Base-by-base conservation (phyloP, 37 sponge, comb jelly and placozoan species). In the Diacarnus erythraeanus region DNA sequence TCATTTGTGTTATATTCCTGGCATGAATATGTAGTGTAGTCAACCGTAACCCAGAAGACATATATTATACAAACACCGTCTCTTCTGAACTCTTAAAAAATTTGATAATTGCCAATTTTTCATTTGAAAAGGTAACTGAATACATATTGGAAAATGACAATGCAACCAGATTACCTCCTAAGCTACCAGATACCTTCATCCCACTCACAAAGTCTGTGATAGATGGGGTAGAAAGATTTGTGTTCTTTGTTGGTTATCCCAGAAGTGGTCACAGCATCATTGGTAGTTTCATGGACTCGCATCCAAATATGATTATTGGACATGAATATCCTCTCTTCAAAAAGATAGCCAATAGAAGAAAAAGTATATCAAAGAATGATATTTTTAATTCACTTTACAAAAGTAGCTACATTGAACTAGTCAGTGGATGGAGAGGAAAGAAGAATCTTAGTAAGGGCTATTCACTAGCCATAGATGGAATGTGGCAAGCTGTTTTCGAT, bases 191-290 rank as follows among this genome's bases (percentile, higher is more conserved):
- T 47, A 47, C 10, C 6, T 47, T 47, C 51, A 47, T 47, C 12
- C 51, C 51, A 15, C 51, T 47, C 31, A 63, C 69, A 69, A 10
- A 59, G 36, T 26, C 37, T 20, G 71, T 36, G 2, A 83, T 75
- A 31, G 36, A 87, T 30, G 25, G 42, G 25, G 72, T 87, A 20
- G 44, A 87, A 31, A 68, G 29, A 2, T 87, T 87, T 31, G 42
- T 87, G 0, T 67, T 87, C 47, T 87, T 87, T 76, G 33, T 87
- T 69, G 88, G 88, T 0, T 76, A 81, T 30, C 75, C 77, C 23
- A 65, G 88, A 58, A 87, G 88, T 54, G 77, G 88, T 17, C 88
- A 87, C 72, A 87, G 88, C 65, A 87, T 87, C 35, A 59, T 87
- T 1, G 88, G 77, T 23, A 67, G 77, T 29, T 34, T 87, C 25